A percentile compares a stretch with the other conserved stretches of the same genome.
Evolutionary conservation across 2,888 invertebrate species (phyloP).

Genomic region (Ellobium chinense): DNA sequence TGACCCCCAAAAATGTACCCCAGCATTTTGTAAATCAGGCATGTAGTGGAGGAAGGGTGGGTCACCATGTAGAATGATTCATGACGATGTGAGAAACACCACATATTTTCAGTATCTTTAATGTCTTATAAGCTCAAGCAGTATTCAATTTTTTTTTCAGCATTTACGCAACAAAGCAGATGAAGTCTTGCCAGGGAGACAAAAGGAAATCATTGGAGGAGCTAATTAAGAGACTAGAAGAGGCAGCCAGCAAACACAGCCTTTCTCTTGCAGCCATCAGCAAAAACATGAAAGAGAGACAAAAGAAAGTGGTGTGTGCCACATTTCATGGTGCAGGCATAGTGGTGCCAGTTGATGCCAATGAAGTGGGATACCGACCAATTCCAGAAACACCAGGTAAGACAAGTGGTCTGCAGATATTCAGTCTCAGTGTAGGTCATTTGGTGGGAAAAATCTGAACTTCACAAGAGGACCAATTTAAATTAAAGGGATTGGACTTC

Average conservation of each 20-base stretch:
- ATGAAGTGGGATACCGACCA: constrained; percentile 90
- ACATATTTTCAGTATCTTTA: too few species aligned
- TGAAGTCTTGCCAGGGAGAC: constrained; percentile 52
- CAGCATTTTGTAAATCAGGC: too few species aligned
- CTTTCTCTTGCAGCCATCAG: constrained; percentile 83
- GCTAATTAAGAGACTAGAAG: constrained; percentile 83
- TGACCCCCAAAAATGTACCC: too few species aligned
- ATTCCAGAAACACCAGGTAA: constrained; percentile 83
- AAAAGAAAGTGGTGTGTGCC: constrained; percentile 73
- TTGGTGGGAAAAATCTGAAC: too few species aligned
- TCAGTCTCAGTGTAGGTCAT: too few species aligned
- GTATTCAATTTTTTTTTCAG: constrained; percentile 61
- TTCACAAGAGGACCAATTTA: too few species aligned
- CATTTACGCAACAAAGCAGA: constrained; percentile 62
- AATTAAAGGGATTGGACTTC: too few species aligned
- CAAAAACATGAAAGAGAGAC: constrained; percentile 81
- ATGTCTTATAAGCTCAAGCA: background rate
- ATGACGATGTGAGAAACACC: too few species aligned
- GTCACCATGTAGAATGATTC: too few species aligned
- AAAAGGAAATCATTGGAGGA: constrained; percentile 72
- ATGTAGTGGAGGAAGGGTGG: too few species aligned
- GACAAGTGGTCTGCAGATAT: too few species aligned
- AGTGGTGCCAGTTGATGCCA: constrained; percentile 87
- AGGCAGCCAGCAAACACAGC: constrained; percentile 83
- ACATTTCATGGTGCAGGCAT: constrained; percentile 76